phyloP scores from a whole-genome alignment of 2,797 vertebrate species.

The Scyliorhinus canicula region DNA sequence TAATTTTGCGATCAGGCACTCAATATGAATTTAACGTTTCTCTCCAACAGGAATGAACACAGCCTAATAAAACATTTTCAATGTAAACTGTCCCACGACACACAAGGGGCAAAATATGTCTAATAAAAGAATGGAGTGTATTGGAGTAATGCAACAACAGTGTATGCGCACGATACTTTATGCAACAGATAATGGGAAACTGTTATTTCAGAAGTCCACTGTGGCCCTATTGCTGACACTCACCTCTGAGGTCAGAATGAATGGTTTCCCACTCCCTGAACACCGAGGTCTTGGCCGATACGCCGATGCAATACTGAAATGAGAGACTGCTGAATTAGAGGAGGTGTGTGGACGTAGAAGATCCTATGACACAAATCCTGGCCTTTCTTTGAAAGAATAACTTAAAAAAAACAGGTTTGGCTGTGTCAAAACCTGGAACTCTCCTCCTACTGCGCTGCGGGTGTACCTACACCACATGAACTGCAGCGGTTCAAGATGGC shows the following conservation, averaged over 20 bases:
- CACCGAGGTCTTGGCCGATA: neutral
- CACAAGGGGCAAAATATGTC: neutral
- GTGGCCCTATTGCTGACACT: too few relatives aligned
- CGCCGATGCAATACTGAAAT: neutral
- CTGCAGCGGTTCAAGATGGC: neutral
- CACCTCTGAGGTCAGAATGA: too few relatives aligned
- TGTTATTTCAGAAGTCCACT: neutral
- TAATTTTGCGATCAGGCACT: neutral
- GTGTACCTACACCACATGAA: neutral
- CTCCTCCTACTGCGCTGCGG: too few relatives aligned
- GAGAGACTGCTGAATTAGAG: neutral
- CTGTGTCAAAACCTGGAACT: too few relatives aligned
- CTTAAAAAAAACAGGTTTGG: too few relatives aligned
- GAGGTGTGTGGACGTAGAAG: neutral
- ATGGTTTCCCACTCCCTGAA: too few relatives aligned
- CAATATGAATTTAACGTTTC: neutral
- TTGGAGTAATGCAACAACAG: neutral
- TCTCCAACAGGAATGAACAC: neutral
- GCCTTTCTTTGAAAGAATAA: too few relatives aligned
- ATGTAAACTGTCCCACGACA: neutral
- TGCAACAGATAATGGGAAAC: neutral
- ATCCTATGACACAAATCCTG: neutral
- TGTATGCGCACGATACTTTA: neutral
- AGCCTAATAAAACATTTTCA: neutral
- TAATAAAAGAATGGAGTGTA: neutral